phyloP scores from a whole-genome alignment of 1,140 invertebrate species.

The Tetranychus cinnabarinus region DNA sequence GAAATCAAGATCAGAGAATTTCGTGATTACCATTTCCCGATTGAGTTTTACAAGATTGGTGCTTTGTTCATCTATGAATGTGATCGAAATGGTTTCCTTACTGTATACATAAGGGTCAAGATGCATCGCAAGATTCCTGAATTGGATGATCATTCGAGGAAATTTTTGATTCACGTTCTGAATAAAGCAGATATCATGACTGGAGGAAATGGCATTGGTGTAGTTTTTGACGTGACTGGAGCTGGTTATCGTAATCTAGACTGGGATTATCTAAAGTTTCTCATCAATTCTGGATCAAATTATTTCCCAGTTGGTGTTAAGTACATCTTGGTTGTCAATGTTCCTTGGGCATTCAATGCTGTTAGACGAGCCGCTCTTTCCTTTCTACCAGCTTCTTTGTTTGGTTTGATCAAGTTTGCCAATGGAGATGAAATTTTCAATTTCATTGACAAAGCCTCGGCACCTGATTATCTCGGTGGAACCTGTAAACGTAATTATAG shows the following conservation, averaged over 20 bases:
- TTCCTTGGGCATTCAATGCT: constrained; percentile 8
- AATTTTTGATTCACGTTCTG: constrained; percentile 5
- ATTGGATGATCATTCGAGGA: neutral
- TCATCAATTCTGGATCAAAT: neutral
- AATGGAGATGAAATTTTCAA: constrained; percentile 6
- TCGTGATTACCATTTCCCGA: constrained; percentile 3
- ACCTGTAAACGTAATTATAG: constrained; percentile 4
- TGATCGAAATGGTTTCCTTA: constrained; percentile 2
- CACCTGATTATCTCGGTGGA: constrained; percentile 12
- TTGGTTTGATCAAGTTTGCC: constrained; percentile 8
- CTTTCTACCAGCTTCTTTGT: neutral
- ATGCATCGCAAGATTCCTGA: constrained; percentile 7
- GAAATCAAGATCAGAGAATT: neutral
- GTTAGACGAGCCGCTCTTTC: constrained; percentile 1
- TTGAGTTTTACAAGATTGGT: constrained; percentile 9
- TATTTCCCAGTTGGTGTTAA: constrained; percentile 8
- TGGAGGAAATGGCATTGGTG: neutral
- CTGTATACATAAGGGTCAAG: constrained; percentile 5
- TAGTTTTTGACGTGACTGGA: constrained; percentile 8
- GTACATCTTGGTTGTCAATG: constrained; percentile 7
- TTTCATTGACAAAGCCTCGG: constrained; percentile 6
- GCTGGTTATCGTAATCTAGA: constrained; percentile 8
- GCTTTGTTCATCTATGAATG: constrained; percentile 8
- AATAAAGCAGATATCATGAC: constrained; percentile 6
- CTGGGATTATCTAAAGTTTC: constrained; percentile 4